Base-by-base conservation (phyloP, 2,113 vertebrate species). In the Zootoca vivipara region DNA sequence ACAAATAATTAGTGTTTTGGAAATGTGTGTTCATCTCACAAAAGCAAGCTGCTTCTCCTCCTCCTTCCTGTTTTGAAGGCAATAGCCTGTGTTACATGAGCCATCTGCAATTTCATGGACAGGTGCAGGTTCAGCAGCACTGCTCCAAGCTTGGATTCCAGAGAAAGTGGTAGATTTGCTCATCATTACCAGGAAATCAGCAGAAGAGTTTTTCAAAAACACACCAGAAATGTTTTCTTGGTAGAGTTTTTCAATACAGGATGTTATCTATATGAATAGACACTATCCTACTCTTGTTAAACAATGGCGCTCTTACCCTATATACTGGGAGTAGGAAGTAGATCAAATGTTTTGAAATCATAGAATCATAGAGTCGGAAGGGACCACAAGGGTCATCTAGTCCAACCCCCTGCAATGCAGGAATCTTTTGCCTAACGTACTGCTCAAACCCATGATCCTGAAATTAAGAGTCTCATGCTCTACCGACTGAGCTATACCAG, bases 61-160 rank as follows among this genome's bases (percentile, higher is more conserved):
- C 96, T 97, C 93, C 95, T 97, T 95, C 94, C 96, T 97, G 93
- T 96, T 97, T 96, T 94, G 95, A 93, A 97, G 94, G 94, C 96
- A 96, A 92, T 93, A 91, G 91, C 89, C 94, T 94, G 89, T 96
- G 93, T 93, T 95, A 93, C 90, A 84, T 93, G 94, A 93, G 93
- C 96, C 96, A 97, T 97, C 96, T 97, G 96, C 94, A 94, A 90
- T 88, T 92, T 93, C 85, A 88, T 75, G 95, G 95, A 90, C 95
- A 97, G 96, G 95, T 97, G 96, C 95, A 95, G 94, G 95, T 92
- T 95, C 94, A 95, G 86, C 92, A 92, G 77, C 93, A 92, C 87
- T 92, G 91, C 89, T 96, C 92, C 91, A 93, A 96, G 91, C 83
- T 58, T 78, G 78, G 87, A 90, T 81, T 91, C 95, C 78, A 94